Conservation (phyloP, 2,113 vertebrate genomes). For the Oxygymnocypris stewartii region DNA sequence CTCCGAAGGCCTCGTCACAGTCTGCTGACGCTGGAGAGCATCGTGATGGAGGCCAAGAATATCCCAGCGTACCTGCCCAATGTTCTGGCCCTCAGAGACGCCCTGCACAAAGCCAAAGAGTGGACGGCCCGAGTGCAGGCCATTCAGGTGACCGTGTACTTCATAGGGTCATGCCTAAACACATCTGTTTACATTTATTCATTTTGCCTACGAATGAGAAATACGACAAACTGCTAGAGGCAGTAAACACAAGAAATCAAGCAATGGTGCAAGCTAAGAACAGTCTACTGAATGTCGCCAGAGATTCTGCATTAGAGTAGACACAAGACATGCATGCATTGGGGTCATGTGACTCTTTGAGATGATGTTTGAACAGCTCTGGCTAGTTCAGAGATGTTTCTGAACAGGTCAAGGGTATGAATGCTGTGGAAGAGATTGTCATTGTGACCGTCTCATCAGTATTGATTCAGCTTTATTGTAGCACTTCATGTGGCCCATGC, state of each 20-base stretch:
- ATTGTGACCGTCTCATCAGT: background rate
- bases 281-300: background rate
- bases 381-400: background rate
- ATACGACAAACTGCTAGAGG: background rate
- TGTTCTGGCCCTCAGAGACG: conserved; percentile 89
- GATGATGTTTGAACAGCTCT: background rate
- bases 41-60: conserved; percentile 91
- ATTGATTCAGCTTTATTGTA: background rate
- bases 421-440: background rate
- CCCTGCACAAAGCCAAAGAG: conserved; percentile 92
- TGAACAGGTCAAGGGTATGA: too few relatives aligned
- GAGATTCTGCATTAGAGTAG: background rate
- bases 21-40: conserved; percentile 88
- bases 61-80: conserved; percentile 97
- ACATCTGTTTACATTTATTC: background rate
- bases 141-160: conserved; percentile 80
- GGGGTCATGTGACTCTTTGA: too few relatives aligned
- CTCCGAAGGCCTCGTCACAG: conserved; percentile 87
- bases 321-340: too few relatives aligned
- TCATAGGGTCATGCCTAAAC: background rate
- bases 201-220: background rate
- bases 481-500: background rate
- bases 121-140: conserved; percentile 94
- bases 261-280: too few relatives aligned
- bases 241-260: too few relatives aligned